Base-by-base conservation (phyloP, 2,113 vertebrate species). In the Phycodurus eques region DNA sequence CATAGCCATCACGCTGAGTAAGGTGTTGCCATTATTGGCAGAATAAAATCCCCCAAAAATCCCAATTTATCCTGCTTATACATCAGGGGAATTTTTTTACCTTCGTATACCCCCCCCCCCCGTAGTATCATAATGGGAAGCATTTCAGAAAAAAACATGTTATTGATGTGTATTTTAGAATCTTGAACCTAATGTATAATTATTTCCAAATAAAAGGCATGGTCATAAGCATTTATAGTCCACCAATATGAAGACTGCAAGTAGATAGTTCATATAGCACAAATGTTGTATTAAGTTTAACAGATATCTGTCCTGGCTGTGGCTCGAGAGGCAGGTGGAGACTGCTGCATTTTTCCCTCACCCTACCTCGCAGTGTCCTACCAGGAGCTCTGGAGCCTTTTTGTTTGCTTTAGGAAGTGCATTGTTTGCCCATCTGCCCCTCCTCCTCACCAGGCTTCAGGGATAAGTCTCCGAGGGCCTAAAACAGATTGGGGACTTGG, bases 391-490 rank as follows among this genome's bases (percentile, higher is more conserved):
- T 0, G 67, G 72, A 61, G 77, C 74, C 77, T 88, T 87, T 84
- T 84, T 85, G 56, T 78, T 44, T 57, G 53, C 70, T 22, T 15
- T 62, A 74, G 76, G 71, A 83, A 79, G 69, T 76, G 80, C 68
- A 86, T 90, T 90, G 85, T 89, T 70, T 78, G 70, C 67, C 85
- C 86, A 89, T 89, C 88, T 90, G 88, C 78, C 81, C 77, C 73
- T 71, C 65, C 73, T 75, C 60, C 72, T 65, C 57, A 49, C 43
- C 65, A 71, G 76, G 71, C 63, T 56, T 76, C 57, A 54, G 62
- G 71, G 75, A 80, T 86, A 80, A 67, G 72, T 68, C 77, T 88
- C 77, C 83, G 83, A 89, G 75, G 72, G 70, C 74, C 71, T 70
- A 44, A 75, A 83, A 76, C 83, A 89, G 88, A 88, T 88, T 78